Evolutionary conservation across 2,888 invertebrate genomes (phyloP), one percentile per base, ranked within the genome.

Genomic region (Dendrolimus pini): DNA sequence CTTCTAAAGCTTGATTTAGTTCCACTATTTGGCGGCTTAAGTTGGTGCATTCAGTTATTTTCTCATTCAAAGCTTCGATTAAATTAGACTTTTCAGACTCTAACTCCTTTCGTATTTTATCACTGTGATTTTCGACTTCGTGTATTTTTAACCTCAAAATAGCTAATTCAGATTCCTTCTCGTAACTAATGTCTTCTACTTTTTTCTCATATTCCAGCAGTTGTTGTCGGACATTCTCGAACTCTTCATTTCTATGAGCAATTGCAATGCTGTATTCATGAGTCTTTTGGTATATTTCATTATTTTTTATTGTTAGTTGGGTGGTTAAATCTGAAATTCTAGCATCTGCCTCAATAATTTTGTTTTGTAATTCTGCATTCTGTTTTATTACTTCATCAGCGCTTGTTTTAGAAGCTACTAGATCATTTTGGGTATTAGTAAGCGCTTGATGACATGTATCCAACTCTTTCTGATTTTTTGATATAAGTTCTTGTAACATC

Each of bases 81-180:
- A 86, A 69, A 61, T 66, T 69, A 13, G 65, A 62, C 59, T 83
- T 86, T 58, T 85, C 86, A 41, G 69, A 68, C 64, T 83, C 77
- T 9, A 76, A 64, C 60, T 83, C 80, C 57, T 72, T 77, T 10
- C 70, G 67, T 53, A 69, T 61, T 62, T 74, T 79, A 56, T 84
- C 80, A 59, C 77, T 85, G 60, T 66, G 75, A 60, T 67, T 85
- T 66, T 69, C 81, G 66, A 79, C 83, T 63, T 92, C 92, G 53
- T 91, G 91, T 67, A 93, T 83, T 74, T 92, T 89, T 56, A 91
- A 81, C 65, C 92, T 83, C 54, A 93, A 69, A 54, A 89, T 78
- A 30, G 92, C 92, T 59, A 92, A 76, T 67, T 93, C 92, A 0
- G 91, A 83, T 60, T 92, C 90, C 67, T 92, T 93, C 64, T 85